These are phyloP conservation scores for Pyrrhosoma nymphula DNA, from an alignment of 2,888 invertebrate species.

Conservation along the genomic window DNA sequence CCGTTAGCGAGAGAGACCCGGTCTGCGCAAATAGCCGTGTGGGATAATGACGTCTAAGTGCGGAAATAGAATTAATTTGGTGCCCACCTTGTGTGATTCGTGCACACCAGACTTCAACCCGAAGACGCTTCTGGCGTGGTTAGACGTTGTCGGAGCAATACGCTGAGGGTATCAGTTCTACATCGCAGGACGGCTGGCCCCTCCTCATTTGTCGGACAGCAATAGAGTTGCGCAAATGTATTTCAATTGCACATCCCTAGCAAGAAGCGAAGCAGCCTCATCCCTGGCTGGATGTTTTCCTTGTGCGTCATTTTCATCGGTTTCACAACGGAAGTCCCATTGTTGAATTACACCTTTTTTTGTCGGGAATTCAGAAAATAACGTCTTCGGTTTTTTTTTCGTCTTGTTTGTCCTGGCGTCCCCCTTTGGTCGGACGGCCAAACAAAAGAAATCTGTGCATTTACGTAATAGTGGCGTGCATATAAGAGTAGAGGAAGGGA, in stretches of 20 bases:
- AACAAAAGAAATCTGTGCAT: neutral
- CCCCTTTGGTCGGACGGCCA: neutral
- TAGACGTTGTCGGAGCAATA: neutral
- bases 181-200: neutral
- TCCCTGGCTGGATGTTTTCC: neutral
- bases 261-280: neutral
- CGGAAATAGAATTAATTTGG: neutral
- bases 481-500: neutral
- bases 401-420: neutral
- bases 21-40: neutral
- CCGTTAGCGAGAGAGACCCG: neutral
- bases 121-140: neutral
- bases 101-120: neutral
- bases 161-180: neutral
- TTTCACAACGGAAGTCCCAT: neutral
- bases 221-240: neutral
- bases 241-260: neutral
- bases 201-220: neutral
- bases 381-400: neutral
- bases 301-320: neutral
- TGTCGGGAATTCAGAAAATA: neutral
- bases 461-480: slow-evolving; percentile 10
- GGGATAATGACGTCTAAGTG: neutral
- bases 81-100: neutral
- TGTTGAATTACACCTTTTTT: slow-evolving; percentile 1